Evolutionary conservation across 1,140 invertebrate species (phyloP).

Genomic region (Euura saliciscinereae): DNA sequence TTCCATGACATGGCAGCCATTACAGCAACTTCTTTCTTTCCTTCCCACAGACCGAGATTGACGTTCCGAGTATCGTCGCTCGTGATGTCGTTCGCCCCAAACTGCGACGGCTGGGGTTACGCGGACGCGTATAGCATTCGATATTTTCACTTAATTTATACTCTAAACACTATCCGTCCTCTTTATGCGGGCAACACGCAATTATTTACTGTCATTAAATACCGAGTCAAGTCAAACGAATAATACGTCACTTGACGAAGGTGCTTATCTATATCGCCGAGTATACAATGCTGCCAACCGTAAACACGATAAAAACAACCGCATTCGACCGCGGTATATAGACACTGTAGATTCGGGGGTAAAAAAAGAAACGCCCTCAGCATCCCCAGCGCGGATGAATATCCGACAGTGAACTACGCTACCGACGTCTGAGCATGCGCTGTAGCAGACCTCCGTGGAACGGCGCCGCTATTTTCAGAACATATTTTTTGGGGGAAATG

Average conservation of each 20-base stretch:
- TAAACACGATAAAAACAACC: background rate
- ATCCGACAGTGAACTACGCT: no score
- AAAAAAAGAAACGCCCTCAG: no score
- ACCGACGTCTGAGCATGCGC: no score
- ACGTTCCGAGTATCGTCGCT: background rate
- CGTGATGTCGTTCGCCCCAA: background rate
- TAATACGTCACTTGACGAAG: constrained; percentile 1
- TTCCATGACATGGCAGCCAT: constrained; percentile 74
- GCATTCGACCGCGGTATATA: no score
- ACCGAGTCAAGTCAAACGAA: background rate
- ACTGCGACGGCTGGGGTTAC: background rate
- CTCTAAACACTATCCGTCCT: no score
- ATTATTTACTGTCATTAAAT: constrained; percentile 3
- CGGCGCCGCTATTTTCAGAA: no score
- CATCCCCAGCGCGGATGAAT: no score
- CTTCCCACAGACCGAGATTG: constrained; percentile 31
- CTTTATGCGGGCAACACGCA: background rate
- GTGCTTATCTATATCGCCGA: background rate
- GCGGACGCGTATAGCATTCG: background rate
- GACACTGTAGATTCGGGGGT: no score
- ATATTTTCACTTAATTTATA: background rate
- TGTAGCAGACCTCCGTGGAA: no score
- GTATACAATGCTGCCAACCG: background rate
- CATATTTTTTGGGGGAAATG: no score
- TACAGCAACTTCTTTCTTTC: constrained; percentile 64